phyloP scores from a whole-genome alignment of 2,888 invertebrate species.

The Melanostoma scalare region DNA sequence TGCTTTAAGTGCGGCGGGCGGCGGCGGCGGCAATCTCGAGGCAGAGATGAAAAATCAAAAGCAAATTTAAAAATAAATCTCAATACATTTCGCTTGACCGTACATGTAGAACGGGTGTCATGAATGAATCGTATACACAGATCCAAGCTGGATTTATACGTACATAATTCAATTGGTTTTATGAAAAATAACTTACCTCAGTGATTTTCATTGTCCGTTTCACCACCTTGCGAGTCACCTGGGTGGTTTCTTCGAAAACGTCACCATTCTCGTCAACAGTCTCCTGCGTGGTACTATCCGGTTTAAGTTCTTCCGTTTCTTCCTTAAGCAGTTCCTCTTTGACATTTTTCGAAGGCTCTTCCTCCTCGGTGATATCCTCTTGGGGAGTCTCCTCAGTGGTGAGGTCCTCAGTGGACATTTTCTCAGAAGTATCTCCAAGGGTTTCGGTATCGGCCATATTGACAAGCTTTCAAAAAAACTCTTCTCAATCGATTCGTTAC shows the following conservation, averaged over 20 bases:
- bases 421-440: conserved; percentile 74
- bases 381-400: conserved; percentile 44
- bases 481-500: conserved; percentile 38
- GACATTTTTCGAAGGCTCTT: conserved; percentile 74
- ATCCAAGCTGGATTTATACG: background rate
- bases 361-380: conserved; percentile 49
- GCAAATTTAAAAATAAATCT: conserved; percentile 66
- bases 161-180: conserved; percentile 2
- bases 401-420: conserved; percentile 61
- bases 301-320: conserved; percentile 75
- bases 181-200: conserved; percentile 77
- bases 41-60: conserved; percentile 49
- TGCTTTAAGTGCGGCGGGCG: conserved; percentile 12
- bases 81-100: conserved; percentile 39
- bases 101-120: conserved; percentile 31
- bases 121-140: conserved; percentile 44
- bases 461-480: conserved; percentile 21
- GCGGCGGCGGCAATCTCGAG: conserved; percentile 34
- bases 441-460: conserved; percentile 81
- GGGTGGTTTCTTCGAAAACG: conserved; percentile 80
- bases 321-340: conserved; percentile 75
- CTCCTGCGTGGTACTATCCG: conserved; percentile 79
- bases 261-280: conserved; percentile 81
- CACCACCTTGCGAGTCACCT: conserved; percentile 81
- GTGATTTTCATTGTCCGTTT: conserved; percentile 81